A percentile compares a stretch with the other conserved stretches of the same genome.
Evolutionary conservation across 2,888 invertebrate species (phyloP).

Genomic region (Zelleria hepariella): DNA sequence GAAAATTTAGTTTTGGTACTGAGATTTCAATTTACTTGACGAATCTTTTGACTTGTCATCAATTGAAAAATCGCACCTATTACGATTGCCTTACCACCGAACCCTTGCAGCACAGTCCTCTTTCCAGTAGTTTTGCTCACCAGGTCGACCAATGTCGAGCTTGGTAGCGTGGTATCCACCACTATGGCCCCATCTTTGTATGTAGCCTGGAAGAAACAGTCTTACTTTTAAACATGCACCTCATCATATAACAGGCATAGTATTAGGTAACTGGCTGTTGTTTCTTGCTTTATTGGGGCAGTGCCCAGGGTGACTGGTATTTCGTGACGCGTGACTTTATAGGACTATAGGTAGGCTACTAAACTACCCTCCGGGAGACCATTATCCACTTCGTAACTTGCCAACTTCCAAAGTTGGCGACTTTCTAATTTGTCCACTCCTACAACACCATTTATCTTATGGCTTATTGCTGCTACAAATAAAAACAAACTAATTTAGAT

Average conservation of each 20-base stretch:
- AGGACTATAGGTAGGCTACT: not conserved
- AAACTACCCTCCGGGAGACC: not conserved
- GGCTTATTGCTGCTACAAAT: too few species aligned
- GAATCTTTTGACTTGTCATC: too few species aligned
- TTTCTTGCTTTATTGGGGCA: not conserved
- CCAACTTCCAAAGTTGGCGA: too few species aligned
- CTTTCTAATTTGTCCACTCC: too few species aligned
- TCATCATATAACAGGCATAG: not conserved
- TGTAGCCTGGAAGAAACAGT: slow-evolving; percentile 41
- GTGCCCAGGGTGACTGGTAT: not conserved
- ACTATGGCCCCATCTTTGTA: slow-evolving; percentile 77
- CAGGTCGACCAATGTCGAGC: slow-evolving; percentile 54
- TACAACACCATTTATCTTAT: too few species aligned
- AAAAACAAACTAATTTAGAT: too few species aligned
- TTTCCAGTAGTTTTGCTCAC: slow-evolving; percentile 75
- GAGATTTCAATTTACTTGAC: too few species aligned
- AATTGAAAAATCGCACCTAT: too few species aligned
- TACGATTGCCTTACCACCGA: slow-evolving; percentile 80
- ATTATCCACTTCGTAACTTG: not conserved
- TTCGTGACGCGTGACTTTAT: not conserved
- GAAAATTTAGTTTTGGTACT: too few species aligned
- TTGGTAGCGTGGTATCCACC: slow-evolving; percentile 77
- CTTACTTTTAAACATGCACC: not conserved
- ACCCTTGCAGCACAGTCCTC: slow-evolving; percentile 84
- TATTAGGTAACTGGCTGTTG: too few species aligned